phyloP scores from a whole-genome alignment of 2,888 invertebrate species.

The Magallana nippona region DNA sequence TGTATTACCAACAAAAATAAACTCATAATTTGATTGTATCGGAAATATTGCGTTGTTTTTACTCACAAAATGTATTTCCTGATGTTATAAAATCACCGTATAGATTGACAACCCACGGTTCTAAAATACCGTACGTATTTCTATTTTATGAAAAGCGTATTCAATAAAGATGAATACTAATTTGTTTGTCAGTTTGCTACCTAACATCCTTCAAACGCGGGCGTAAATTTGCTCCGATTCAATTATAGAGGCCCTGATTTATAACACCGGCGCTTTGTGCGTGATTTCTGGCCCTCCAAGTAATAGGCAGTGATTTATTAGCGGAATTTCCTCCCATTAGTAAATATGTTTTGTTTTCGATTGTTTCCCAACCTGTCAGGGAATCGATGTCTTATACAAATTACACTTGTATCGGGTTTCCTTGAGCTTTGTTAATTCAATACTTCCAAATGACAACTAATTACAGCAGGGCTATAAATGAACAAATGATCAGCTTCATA shows the following conservation, averaged over 20 bases:
- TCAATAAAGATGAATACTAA: not conserved
- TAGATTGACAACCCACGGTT: too few relatives aligned
- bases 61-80: too few relatives aligned
- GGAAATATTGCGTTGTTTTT: too few relatives aligned
- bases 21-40: too few relatives aligned
- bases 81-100: too few relatives aligned
- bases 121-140: too few relatives aligned
- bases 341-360: not conserved
- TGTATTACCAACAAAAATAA: too few relatives aligned
- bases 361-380: slow-evolving; percentile 1
- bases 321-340: slow-evolving; percentile 1
- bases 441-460: slow-evolving; percentile 1
- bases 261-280: too few relatives aligned
- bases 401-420: not conserved
- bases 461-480: not conserved
- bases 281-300: not conserved
- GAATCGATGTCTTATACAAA: slow-evolving; percentile 24
- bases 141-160: too few relatives aligned
- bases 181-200: not conserved
- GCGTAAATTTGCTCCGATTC: not conserved
- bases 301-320: not conserved
- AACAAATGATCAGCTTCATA: slow-evolving; percentile 11
- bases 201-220: not conserved
- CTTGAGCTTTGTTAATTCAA: slow-evolving; percentile 6
- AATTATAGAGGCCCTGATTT: slow-evolving; percentile 7